Conservation (phyloP, 2,888 invertebrate species). For the Latheticus oryzae region DNA sequence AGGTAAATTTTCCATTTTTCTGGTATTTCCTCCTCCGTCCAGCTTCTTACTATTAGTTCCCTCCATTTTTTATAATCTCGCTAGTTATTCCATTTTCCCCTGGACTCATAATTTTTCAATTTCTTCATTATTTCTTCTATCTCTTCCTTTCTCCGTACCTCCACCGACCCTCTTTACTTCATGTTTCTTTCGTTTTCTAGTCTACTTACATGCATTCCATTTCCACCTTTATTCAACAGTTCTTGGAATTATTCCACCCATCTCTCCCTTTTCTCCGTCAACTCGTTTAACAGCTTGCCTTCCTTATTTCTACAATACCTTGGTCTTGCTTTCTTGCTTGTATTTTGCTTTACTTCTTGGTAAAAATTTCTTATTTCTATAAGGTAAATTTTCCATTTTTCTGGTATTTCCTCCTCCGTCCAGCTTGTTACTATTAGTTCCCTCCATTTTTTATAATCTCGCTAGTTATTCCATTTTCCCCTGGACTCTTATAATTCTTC, state of each 20-base stretch:
- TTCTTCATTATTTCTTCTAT: not conserved
- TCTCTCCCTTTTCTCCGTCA: not conserved
- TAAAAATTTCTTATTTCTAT: too few relatives aligned
- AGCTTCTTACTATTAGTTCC: too few relatives aligned
- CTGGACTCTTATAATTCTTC: not conserved
- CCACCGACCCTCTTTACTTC: too few relatives aligned
- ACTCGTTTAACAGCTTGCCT: not conserved
- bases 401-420: too few relatives aligned
- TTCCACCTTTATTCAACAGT: too few relatives aligned
- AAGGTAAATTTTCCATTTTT: too few relatives aligned
- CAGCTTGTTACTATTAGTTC: not conserved
- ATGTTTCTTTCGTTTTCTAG: too few relatives aligned
- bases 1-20: not conserved
- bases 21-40: not conserved
- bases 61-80: too few relatives aligned
- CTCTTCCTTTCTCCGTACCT: not conserved
- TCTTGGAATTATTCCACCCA: too few relatives aligned
- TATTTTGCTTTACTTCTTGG: too few relatives aligned
- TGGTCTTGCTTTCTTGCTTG: too few relatives aligned
- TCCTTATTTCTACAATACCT: not conserved
- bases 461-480: not conserved
- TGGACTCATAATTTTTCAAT: not conserved
- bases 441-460: not conserved
- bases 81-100: not conserved
- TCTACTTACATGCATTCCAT: too few relatives aligned